phyloP scores from a whole-genome alignment of 2,888 invertebrate species.

The Carterocephalus palaemon region DNA sequence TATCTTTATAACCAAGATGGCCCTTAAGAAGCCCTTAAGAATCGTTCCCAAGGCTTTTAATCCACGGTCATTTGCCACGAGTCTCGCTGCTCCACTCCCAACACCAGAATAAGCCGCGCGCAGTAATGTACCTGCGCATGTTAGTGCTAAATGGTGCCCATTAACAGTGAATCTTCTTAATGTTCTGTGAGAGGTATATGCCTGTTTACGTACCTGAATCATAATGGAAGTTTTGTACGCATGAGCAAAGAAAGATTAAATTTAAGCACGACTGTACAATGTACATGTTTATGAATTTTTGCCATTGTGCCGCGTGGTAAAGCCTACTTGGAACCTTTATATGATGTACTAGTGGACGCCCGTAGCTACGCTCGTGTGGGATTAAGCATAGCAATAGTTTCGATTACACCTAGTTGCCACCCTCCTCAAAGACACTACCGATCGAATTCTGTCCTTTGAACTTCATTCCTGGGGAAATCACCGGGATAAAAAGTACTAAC shows the following conservation, averaged over 20 bases:
- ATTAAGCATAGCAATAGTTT: too few relatives aligned
- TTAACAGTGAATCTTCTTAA: conserved; percentile 19
- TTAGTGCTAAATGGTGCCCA: conserved; percentile 9
- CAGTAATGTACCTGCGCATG: conserved; percentile 10
- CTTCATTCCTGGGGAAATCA: too few relatives aligned
- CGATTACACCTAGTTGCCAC: too few relatives aligned
- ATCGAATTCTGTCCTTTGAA: too few relatives aligned
- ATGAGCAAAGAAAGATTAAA: conserved; percentile 5
- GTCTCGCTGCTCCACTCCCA: conserved; percentile 4
- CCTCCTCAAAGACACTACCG: too few relatives aligned
- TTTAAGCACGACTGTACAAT: too few relatives aligned
- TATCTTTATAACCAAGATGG: conserved; percentile 48
- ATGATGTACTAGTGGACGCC: neutral
- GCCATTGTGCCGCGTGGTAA: conserved; percentile 5
- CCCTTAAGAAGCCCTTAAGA: conserved; percentile 33
- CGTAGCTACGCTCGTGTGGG: too few relatives aligned
- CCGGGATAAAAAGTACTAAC: too few relatives aligned
- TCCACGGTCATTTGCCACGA: conserved; percentile 32
- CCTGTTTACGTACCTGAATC: conserved; percentile 17
- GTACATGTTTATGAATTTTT: too few relatives aligned
- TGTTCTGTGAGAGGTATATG: conserved; percentile 16
- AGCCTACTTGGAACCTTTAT: neutral
- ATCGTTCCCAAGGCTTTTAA: conserved; percentile 32
- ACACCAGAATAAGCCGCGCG: conserved; percentile 6
- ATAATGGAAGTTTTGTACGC: conserved; percentile 16